A percentile compares a stretch with the other conserved stretches of the same genome.
These are phyloP conservation scores for Ernsta delagoae DNA, from an alignment of 2,888 invertebrate species.

Conservation along the genomic window DNA sequence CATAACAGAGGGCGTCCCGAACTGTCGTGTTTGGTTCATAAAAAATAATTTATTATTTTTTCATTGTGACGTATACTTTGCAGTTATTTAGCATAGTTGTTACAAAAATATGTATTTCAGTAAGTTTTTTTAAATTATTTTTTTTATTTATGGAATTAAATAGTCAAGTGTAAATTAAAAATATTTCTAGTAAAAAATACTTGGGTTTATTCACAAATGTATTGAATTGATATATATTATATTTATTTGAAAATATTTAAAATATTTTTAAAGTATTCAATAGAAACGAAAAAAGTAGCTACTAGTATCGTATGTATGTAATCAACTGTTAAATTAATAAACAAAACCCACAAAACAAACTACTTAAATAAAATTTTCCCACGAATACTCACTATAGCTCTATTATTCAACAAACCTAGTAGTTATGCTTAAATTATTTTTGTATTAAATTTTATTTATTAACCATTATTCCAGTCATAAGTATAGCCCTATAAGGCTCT, in stretches of 20 bases:
- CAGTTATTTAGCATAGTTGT: constrained; percentile 17
- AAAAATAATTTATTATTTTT: constrained; percentile 15
- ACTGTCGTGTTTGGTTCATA: constrained; percentile 47
- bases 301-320: too few species aligned
- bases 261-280: too few species aligned
- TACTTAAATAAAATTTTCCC: neutral
- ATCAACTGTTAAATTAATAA: neutral
- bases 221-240: too few species aligned
- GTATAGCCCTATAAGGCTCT: constrained; percentile 44
- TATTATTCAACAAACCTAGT: neutral
- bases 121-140: constrained; percentile 39
- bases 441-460: constrained; percentile 5
- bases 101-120: constrained; percentile 46
- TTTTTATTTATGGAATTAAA: constrained; percentile 10
- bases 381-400: neutral
- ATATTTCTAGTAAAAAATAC: too few species aligned
- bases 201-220: too few species aligned
- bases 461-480: neutral
- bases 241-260: too few species aligned
- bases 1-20: constrained; percentile 55
- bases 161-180: too few species aligned
- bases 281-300: too few species aligned
- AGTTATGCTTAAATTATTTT: neutral
- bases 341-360: neutral
- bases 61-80: constrained; percentile 21